These are phyloP conservation scores for Ericerus pela DNA, from an alignment of 1,140 invertebrate species.

Conservation along the genomic window DNA sequence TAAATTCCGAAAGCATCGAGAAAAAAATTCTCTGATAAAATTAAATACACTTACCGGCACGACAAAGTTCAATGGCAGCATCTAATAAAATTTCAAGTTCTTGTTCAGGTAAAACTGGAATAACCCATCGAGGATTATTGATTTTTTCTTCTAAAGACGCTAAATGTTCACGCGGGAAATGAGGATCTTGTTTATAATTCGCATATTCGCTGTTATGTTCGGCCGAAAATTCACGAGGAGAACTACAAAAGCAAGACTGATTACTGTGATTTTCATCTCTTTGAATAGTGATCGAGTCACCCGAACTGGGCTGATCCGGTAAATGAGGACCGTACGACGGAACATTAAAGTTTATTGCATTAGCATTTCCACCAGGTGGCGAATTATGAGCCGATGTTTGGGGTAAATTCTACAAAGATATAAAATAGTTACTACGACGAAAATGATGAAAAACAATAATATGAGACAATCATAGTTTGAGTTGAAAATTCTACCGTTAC, in stretches of 20 bases:
- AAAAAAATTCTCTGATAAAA: neutral
- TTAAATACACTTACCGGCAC: slow-evolving; percentile 41
- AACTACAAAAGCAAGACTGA: slow-evolving; percentile 1
- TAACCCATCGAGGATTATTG: slow-evolving; percentile 84
- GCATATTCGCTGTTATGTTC: slow-evolving; percentile 13
- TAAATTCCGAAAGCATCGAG: no score
- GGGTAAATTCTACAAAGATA: neutral
- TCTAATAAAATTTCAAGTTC: slow-evolving; percentile 83
- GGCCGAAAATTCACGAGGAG: neutral
- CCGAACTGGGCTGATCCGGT: neutral
- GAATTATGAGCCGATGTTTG: slow-evolving; percentile 16
- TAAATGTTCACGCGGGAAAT: slow-evolving; percentile 76
- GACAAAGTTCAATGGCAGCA: slow-evolving; percentile 72
- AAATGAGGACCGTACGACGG: neutral
- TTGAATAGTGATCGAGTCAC: neutral
- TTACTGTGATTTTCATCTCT: neutral
- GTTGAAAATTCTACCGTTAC: neutral
- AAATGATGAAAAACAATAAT: neutral
- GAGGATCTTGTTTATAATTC: slow-evolving; percentile 12
- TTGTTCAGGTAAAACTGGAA: slow-evolving; percentile 89
- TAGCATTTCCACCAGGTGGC: slow-evolving; percentile 11
- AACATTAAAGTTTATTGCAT: slow-evolving; percentile 12
- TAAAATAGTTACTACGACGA: neutral
- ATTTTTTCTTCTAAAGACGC: slow-evolving; percentile 88
- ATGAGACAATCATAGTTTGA: neutral